Evolutionary conservation across 2,113 vertebrate species (phyloP).

Genomic region (Piaya cayana): DNA sequence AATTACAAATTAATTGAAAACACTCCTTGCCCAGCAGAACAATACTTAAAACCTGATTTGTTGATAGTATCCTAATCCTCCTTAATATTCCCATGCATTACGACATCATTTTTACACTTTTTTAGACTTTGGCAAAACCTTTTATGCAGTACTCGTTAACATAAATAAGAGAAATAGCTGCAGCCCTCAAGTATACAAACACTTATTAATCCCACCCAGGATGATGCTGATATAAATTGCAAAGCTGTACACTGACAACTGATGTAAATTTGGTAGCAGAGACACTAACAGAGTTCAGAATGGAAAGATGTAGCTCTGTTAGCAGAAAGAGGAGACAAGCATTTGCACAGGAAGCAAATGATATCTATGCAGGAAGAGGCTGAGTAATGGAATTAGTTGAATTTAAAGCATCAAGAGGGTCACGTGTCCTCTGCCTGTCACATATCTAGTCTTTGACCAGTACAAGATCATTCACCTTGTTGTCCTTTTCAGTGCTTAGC

Average conservation of each 20-base stretch:
- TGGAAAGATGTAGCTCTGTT: background rate
- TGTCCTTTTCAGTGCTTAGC: background rate
- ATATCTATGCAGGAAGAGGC: background rate
- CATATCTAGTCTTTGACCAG: background rate
- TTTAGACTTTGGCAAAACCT: slow-evolving; percentile 36
- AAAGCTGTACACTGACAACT: background rate
- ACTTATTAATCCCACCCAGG: background rate
- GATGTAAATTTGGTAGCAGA: background rate
- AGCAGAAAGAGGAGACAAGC: background rate
- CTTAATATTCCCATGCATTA: slow-evolving; percentile 73
- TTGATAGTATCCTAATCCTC: slow-evolving; percentile 80
- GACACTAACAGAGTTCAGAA: background rate
- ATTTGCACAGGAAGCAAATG: background rate
- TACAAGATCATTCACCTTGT: background rate
- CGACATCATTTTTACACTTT: slow-evolving; percentile 73
- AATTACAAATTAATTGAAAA: slow-evolving; percentile 87
- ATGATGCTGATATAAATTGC: background rate
- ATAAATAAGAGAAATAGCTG: slow-evolving; percentile 9
- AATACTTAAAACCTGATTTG: slow-evolving; percentile 73
- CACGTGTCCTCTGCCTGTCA: background rate
- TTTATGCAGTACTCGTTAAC: slow-evolving; percentile 17
- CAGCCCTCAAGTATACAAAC: background rate
- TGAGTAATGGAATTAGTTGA: background rate
- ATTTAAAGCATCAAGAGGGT: background rate
- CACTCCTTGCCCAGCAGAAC: slow-evolving; percentile 73